Evolutionary conservation across 2,888 invertebrate genomes (phyloP).

Genomic region (Pantelozetes paolii): DNA sequence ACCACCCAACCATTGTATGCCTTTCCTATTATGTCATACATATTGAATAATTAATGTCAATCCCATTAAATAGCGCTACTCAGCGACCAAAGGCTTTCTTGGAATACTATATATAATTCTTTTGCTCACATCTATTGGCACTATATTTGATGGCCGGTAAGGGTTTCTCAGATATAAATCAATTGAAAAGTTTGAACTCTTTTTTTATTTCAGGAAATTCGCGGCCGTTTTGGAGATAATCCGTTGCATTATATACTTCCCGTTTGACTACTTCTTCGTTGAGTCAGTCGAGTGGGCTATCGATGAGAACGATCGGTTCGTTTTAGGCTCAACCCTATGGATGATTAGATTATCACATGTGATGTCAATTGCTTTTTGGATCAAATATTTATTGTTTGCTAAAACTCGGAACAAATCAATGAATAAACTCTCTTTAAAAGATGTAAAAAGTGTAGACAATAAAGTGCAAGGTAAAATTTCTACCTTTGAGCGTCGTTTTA

Average conservation of each 20-base stretch:
- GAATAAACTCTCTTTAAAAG: no score
- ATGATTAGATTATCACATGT: slow-evolving; percentile 6
- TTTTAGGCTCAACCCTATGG: neutral
- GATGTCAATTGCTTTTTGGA: slow-evolving; percentile 28
- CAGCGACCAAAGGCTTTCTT: neutral
- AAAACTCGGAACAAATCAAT: no score
- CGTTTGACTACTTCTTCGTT: slow-evolving; percentile 27
- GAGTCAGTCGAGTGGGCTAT: slow-evolving; percentile 15
- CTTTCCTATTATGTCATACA: neutral
- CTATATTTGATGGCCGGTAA: slow-evolving; percentile 36
- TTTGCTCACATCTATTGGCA: slow-evolving; percentile 34
- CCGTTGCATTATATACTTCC: slow-evolving; percentile 27
- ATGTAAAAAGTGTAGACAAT: no score
- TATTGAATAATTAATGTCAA: neutral
- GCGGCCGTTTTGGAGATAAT: slow-evolving; percentile 16
- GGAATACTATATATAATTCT: slow-evolving; percentile 33
- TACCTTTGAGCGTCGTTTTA: no score
- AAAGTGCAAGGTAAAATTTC: no score
- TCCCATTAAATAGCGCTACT: neutral
- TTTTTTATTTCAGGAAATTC: neutral
- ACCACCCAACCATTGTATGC: slow-evolving; percentile 34
- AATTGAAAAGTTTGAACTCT: neutral
- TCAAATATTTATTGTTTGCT: neutral
- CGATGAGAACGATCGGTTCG: neutral
- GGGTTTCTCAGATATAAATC: neutral